phyloP scores from a whole-genome alignment of 2,888 invertebrate genomes.

The Heteropelma amictum region DNA sequence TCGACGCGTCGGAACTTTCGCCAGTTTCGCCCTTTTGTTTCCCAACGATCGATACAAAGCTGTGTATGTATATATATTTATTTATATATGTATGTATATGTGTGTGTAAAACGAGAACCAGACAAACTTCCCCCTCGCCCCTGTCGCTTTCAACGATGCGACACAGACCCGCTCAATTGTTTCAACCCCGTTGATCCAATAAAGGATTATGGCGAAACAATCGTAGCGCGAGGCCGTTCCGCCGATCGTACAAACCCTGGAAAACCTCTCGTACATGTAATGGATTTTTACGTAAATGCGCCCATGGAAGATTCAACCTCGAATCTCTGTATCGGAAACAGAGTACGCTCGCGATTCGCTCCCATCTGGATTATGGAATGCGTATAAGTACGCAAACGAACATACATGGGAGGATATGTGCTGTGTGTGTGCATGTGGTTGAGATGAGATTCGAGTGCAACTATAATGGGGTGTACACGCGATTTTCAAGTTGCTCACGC shows the following conservation, averaged over 20 bases:
- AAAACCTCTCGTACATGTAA: slow-evolving; percentile 30
- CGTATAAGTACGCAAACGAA: too few species aligned
- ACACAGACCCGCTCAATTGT: slow-evolving; percentile 73
- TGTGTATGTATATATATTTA: too few species aligned
- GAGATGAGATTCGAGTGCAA: too few species aligned
- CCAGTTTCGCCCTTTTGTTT: slow-evolving; percentile 12
- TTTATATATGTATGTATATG: too few species aligned
- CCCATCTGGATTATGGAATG: too few species aligned
- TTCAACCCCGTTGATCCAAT: slow-evolving; percentile 77
- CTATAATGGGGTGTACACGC: too few species aligned
- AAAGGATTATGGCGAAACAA: slow-evolving; percentile 77
- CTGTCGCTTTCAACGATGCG: slow-evolving; percentile 23
- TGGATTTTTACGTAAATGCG: slow-evolving; percentile 59
- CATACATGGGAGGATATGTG: too few species aligned
- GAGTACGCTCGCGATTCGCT: too few species aligned
- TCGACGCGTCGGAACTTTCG: not conserved
- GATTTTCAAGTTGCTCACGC: too few species aligned
- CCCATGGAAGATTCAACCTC: not conserved
- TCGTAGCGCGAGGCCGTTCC: slow-evolving; percentile 68
- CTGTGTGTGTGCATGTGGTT: too few species aligned
- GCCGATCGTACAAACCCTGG: not conserved
- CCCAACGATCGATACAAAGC: not conserved
- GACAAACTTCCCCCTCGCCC: not conserved
- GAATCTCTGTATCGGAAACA: too few species aligned
- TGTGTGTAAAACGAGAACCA: too few species aligned